phyloP scores from a whole-genome alignment of 2,797 vertebrate genomes.

The Chaetophractus vellerosus region DNA sequence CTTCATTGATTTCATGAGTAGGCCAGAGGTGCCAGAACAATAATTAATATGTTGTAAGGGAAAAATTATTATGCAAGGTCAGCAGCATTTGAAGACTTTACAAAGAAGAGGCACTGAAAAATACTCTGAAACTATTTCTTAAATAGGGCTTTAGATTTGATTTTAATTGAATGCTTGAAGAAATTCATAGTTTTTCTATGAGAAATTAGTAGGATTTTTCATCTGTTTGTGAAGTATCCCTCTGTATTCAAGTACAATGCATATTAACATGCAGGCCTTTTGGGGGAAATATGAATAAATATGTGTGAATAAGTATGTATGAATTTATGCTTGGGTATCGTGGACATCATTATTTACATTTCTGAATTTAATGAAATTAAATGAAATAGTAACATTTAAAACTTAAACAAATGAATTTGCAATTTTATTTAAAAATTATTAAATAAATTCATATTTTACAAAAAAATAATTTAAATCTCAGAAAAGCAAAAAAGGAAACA shows the following conservation, averaged over 20 bases:
- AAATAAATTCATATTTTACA: conserved; percentile 3
- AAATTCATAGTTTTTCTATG: conserved; percentile 9
- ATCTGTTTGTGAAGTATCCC: background rate
- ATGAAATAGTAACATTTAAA: conserved; percentile 34
- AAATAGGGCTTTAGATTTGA: background rate
- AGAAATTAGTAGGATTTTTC: conserved; percentile 40
- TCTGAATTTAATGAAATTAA: conserved; percentile 1
- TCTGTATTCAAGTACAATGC: background rate
- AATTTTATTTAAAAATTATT: conserved; percentile 26
- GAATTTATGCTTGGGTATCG: background rate
- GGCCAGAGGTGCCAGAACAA: conserved; percentile 78
- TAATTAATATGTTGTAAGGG: conserved; percentile 84
- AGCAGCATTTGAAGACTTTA: conserved; percentile 72
- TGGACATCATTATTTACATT: background rate
- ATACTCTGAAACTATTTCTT: conserved; percentile 47
- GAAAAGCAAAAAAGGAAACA: conserved; percentile 1
- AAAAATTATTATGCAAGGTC: conserved; percentile 80
- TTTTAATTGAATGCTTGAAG: conserved; percentile 55
- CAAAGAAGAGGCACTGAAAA: conserved; percentile 36
- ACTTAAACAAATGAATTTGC: conserved; percentile 10
- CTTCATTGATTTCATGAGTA: conserved; percentile 84
- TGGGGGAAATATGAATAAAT: background rate
- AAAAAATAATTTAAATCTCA: conserved; percentile 40
- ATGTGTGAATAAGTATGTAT: background rate
- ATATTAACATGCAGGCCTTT: background rate